Percentiles rank a stretch among this genome's conserved stretches.
These are phyloP conservation scores for Adoxophyes honmai DNA, from an alignment of 1,140 invertebrate species.

Conservation along the genomic window DNA sequence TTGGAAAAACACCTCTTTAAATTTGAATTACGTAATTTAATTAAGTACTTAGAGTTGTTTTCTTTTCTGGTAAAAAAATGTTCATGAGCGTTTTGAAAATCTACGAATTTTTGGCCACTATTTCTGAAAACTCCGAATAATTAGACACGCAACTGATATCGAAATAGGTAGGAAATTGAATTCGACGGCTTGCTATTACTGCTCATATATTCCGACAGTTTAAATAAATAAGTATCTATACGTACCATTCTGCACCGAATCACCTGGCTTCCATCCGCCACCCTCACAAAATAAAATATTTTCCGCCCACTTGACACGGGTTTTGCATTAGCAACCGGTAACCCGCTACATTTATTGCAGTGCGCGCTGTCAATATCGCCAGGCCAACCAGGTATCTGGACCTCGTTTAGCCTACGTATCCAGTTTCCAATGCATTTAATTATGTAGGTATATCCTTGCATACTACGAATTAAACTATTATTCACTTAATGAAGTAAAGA, in stretches of 20 bases:
- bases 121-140: too few relatives aligned
- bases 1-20: too few relatives aligned
- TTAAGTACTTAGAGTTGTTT: too few relatives aligned
- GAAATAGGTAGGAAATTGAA: too few relatives aligned
- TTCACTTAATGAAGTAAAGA: neutral
- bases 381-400: conserved; percentile 11
- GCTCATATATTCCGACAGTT: too few relatives aligned
- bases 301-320: conserved; percentile 30
- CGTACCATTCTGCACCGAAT: conserved; percentile 15
- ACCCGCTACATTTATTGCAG: conserved; percentile 29
- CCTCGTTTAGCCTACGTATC: conserved; percentile 16
- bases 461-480: neutral
- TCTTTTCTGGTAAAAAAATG: too few relatives aligned
- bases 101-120: too few relatives aligned
- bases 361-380: conserved; percentile 24
- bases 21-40: too few relatives aligned
- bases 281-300: conserved; percentile 36
- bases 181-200: too few relatives aligned
- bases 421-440: neutral
- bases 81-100: too few relatives aligned
- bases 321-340: conserved; percentile 40
- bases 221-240: too few relatives aligned
- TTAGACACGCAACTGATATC: too few relatives aligned
- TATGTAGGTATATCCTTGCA: neutral
- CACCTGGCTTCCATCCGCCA: conserved; percentile 19